These are phyloP conservation scores for Dipodomys merriami DNA, from an alignment of 2,113 vertebrate genomes.

Conservation along the genomic window DNA sequence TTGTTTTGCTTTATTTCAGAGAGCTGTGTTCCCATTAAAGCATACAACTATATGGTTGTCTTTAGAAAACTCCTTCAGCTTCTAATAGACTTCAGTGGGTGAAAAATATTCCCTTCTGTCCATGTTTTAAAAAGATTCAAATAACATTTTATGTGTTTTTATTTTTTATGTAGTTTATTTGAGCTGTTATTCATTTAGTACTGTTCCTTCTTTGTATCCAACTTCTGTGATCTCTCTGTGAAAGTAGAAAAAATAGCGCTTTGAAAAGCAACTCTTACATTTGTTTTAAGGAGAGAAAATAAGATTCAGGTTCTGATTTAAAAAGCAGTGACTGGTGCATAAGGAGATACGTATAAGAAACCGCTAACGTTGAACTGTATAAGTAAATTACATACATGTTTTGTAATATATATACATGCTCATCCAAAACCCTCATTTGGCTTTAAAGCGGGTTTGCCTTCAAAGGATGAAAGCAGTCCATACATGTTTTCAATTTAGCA, in stretches of 20 bases:
- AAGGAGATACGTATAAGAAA: slow-evolving; percentile 79
- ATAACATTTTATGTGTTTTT: slow-evolving; percentile 13
- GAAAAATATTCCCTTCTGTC: background rate
- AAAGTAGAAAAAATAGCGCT: slow-evolving; percentile 74
- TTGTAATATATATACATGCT: slow-evolving; percentile 77
- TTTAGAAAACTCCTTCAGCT: background rate
- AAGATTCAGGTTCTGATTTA: slow-evolving; percentile 82
- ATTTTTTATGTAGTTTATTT: slow-evolving; percentile 42
- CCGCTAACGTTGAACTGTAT: slow-evolving; percentile 74
- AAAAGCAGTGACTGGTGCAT: slow-evolving; percentile 76
- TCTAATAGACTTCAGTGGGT: background rate
- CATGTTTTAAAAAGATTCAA: slow-evolving; percentile 44
- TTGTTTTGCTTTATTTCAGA: background rate
- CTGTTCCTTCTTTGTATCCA: slow-evolving; percentile 65
- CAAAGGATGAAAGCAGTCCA: slow-evolving; percentile 81
- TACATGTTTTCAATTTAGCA: slow-evolving; percentile 82
- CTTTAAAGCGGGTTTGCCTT: slow-evolving; percentile 76
- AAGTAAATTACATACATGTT: slow-evolving; percentile 72
- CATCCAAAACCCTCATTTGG: background rate
- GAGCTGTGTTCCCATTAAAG: background rate
- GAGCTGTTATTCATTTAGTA: slow-evolving; percentile 66
- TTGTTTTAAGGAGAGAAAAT: slow-evolving; percentile 78
- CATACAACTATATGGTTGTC: background rate
- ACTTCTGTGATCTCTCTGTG: slow-evolving; percentile 77
- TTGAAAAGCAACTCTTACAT: slow-evolving; percentile 69